Conservation (phyloP, 2,113 vertebrate genomes). For the Dipodomys spectabilis region DNA sequence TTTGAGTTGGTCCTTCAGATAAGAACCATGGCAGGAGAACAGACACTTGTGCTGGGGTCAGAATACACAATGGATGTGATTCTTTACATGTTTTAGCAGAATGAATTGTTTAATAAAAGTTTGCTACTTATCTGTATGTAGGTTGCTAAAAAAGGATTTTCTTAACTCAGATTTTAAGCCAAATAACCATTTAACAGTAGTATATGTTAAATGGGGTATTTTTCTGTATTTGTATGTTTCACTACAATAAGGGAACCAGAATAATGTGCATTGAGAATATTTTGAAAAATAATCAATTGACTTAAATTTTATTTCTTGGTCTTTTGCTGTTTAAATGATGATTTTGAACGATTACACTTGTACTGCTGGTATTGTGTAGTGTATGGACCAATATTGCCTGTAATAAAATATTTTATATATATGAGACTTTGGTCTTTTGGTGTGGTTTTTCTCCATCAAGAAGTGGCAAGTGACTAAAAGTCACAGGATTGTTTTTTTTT, state of each 20-base stretch:
- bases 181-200: constrained; percentile 90
- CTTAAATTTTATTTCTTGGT: constrained; percentile 88
- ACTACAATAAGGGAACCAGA: constrained; percentile 86
- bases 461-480: neutral
- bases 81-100: constrained; percentile 86
- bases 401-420: constrained; percentile 91
- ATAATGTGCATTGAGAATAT: constrained; percentile 85
- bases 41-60: constrained; percentile 72
- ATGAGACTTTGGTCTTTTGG: constrained; percentile 49
- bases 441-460: constrained; percentile 48
- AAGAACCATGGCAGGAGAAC: constrained; percentile 79
- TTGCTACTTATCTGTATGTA: constrained; percentile 91
- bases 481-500: neutral
- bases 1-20: constrained; percentile 82
- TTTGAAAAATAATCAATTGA: constrained; percentile 86
- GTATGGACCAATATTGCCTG: constrained; percentile 90
- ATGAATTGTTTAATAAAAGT: constrained; percentile 87
- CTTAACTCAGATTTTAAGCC: constrained; percentile 89
- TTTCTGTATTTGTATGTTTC: constrained; percentile 91
- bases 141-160: constrained; percentile 91
- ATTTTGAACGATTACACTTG: constrained; percentile 89
- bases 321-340: constrained; percentile 88
- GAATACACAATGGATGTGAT: constrained; percentile 84
- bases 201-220: constrained; percentile 91
- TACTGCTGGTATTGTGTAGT: constrained; percentile 89